A percentile compares a stretch with the other conserved stretches of the same genome.
These are phyloP conservation scores for Eupithecia dodoneata DNA, from an alignment of 2,888 invertebrate genomes.

Conservation along the genomic window DNA sequence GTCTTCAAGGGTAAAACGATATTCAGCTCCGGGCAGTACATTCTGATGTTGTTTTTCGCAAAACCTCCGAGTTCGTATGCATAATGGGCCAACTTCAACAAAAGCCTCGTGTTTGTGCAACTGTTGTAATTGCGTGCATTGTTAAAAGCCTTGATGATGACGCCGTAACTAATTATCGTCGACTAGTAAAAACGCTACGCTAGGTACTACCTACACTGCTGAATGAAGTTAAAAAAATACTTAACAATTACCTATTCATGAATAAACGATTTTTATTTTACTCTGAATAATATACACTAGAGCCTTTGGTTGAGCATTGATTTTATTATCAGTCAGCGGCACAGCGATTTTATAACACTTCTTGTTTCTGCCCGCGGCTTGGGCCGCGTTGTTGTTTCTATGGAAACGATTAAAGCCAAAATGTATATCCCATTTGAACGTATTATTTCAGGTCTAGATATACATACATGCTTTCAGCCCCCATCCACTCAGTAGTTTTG, in stretches of 20 bases:
- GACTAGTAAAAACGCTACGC: slow-evolving; percentile 7
- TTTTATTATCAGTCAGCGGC: background rate
- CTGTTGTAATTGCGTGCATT: slow-evolving; percentile 33
- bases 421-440: background rate
- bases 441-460: background rate
- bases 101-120: slow-evolving; percentile 36
- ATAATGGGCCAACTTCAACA: slow-evolving; percentile 36
- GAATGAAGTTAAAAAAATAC: background rate
- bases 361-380: background rate
- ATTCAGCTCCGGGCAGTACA: slow-evolving; percentile 3
- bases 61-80: slow-evolving; percentile 17
- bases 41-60: slow-evolving; percentile 31
- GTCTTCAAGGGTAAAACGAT: background rate
- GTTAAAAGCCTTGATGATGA: slow-evolving; percentile 32
- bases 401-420: background rate
- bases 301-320: background rate
- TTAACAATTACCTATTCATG: too few relatives aligned
- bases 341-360: background rate
- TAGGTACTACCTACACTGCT: background rate
- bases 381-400: background rate
- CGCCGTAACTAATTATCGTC: slow-evolving; percentile 16
- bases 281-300: background rate
- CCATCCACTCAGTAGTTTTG: background rate
- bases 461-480: background rate
- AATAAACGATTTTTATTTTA: background rate